Conservation (phyloP, 2,888 invertebrate species). For the Lasioglossum calceatum region DNA sequence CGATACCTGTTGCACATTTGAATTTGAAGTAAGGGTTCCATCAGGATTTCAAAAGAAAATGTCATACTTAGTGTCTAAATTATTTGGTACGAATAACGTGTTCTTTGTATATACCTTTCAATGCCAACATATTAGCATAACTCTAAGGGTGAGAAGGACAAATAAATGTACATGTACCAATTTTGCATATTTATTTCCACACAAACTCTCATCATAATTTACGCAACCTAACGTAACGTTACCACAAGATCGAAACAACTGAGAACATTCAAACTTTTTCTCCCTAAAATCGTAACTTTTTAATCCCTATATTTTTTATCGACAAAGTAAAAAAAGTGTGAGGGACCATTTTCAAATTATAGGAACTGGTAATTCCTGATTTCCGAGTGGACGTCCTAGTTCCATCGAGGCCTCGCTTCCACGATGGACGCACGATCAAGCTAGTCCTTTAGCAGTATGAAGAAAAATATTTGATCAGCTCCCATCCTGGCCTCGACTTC, state of each 20-base stretch:
- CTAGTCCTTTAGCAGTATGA: constrained; percentile 32
- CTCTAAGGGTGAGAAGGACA: too few species aligned
- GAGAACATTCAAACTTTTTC: neutral
- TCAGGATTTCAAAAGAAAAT: too few species aligned
- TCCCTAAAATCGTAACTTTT: neutral
- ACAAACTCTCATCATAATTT: too few species aligned
- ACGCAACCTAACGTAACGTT: too few species aligned
- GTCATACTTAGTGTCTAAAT: too few species aligned
- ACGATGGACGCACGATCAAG: constrained; percentile 45
- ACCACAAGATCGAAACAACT: neutral
- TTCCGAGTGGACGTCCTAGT: constrained; percentile 8
- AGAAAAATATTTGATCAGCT: constrained; percentile 62
- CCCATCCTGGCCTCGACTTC: constrained; percentile 16
- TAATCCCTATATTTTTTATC: neutral
- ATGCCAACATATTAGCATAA: too few species aligned
- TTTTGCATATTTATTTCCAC: too few species aligned
- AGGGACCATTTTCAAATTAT: neutral
- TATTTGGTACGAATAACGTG: too few species aligned
- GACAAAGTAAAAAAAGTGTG: neutral
- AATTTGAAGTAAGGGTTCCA: too few species aligned
- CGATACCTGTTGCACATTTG: too few species aligned
- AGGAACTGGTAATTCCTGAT: neutral
- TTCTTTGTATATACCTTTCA: too few species aligned
- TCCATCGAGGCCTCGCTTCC: constrained; percentile 17
- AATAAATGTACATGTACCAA: too few species aligned